Evolutionary conservation across 2,113 vertebrate genomes (phyloP), one percentile per base, ranked within the genome.

Genomic region (Leucopsar rothschildi): DNA sequence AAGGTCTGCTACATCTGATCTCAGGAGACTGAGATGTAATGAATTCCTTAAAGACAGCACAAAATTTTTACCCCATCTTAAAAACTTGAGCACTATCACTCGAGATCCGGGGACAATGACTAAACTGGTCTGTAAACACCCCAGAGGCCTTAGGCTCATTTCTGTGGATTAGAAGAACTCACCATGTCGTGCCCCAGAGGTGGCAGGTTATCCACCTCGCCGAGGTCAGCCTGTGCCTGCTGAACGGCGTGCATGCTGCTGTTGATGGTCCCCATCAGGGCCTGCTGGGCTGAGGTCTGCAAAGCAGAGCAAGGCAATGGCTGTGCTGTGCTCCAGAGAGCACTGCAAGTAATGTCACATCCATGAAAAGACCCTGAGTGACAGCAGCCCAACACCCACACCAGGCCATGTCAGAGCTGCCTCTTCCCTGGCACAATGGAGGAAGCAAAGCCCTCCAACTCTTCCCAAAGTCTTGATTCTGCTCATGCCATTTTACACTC

Each of bases 231-330:
- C 87, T 99, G 99, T 15, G 99, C 99, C 96, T 99, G 99, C 86
- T 99, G 99, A 29, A 99, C 99, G 0, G 99, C 99, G 1, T 99
- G 99, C 99, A 99, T 99, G 70, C 99, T 99, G 59, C 98, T 99
- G 96, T 99, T 99, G 96, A 99, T 99, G 80, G 99, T 99, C 9
- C 99, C 99, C 99, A 99, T 99, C 64, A 99, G 97, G 44, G 99
- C 99, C 96, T 99, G 99, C 98, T 99, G 99, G 64, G 99, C 99
- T 9, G 99, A 98, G 64, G 99, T 99, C 99, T 99, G 98, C 59
- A 91, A 93, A 66, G 84, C 31, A 90, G 61, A 82, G 68, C 53
- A 73, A 70, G n/a, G 90, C 72, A 89, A 47, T 13, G n/a, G 31
- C 25, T 66, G 31, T n/a, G 33, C 29, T 39, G 20, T 4, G 15